Evolutionary conservation across 2,888 invertebrate species (phyloP).

Genomic region (Philopedon plagiatum): DNA sequence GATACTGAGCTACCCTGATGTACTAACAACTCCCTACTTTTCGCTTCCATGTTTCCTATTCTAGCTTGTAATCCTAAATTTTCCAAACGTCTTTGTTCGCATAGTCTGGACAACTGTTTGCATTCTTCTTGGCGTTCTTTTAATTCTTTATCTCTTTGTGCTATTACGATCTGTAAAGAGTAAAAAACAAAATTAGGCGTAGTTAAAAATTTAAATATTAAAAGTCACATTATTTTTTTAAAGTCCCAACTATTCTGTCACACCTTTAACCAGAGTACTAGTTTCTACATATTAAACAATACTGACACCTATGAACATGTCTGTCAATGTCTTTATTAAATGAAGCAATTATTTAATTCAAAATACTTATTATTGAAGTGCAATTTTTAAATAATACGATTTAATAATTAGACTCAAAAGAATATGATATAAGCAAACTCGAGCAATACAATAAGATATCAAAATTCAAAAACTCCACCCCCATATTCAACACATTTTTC

Average conservation of each 20-base stretch:
- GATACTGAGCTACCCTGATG: conserved; percentile 81
- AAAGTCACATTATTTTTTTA: too few species aligned
- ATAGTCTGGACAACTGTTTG: conserved; percentile 81
- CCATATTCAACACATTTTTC: too few species aligned
- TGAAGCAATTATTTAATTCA: too few species aligned
- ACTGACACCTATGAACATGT: too few species aligned
- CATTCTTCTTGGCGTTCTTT: conserved; percentile 82
- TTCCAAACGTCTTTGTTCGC: conserved; percentile 84
- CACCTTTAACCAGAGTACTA: too few species aligned
- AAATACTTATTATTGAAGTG: too few species aligned
- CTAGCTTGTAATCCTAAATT: conserved; percentile 78
- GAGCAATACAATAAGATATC: too few species aligned
- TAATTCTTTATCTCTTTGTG: conserved; percentile 72
- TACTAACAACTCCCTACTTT: conserved; percentile 76
- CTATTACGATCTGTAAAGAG: conserved; percentile 57
- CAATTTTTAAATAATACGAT: background rate
- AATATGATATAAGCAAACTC: too few species aligned
- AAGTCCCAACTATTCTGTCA: too few species aligned
- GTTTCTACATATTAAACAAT: too few species aligned
- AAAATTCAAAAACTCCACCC: too few species aligned
- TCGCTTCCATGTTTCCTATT: conserved; percentile 75
- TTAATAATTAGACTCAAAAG: background rate
- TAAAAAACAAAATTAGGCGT: background rate
- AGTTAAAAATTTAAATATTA: background rate
- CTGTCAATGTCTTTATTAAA: too few species aligned